Percentiles rank a stretch among this genome's conserved stretches.
Evolutionary conservation across 1,140 invertebrate genomes (phyloP).

Genomic region (Ylistrum balloti): DNA sequence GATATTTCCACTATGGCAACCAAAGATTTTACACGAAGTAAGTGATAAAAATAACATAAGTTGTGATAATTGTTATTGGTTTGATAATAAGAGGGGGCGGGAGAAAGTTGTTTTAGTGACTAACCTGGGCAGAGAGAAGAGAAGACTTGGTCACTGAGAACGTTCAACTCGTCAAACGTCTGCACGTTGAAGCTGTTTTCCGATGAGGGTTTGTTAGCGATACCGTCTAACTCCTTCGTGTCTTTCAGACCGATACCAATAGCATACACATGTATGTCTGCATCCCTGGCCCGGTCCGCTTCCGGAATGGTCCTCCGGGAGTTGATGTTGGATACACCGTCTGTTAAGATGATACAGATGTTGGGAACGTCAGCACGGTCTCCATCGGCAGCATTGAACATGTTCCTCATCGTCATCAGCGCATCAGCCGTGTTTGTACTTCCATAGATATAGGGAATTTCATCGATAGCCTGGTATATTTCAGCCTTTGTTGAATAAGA

Average conservation of each 20-base stretch:
- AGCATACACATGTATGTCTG: conserved; percentile 66
- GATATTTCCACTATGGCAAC: too few species aligned
- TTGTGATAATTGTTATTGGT: too few species aligned
- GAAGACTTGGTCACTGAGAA: conserved; percentile 53
- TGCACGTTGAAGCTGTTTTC: conserved; percentile 58
- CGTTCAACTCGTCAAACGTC: conserved; percentile 57
- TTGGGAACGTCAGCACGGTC: conserved; percentile 63
- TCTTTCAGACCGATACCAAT: conserved; percentile 64
- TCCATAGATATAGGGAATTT: conserved; percentile 57
- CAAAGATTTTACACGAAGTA: too few species aligned
- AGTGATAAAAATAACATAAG: too few species aligned
- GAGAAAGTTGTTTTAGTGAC: not conserved
- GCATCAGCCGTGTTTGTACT: conserved; percentile 64
- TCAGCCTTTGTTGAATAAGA: conserved; percentile 43
- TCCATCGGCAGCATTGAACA: conserved; percentile 63
- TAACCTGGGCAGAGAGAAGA: conserved; percentile 63
- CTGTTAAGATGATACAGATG: conserved; percentile 66
- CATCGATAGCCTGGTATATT: conserved; percentile 61
- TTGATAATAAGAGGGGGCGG: too few species aligned
- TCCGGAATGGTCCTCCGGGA: conserved; percentile 62
- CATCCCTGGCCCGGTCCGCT: conserved; percentile 53
- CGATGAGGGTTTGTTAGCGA: conserved; percentile 56
- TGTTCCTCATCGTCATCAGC: conserved; percentile 44
- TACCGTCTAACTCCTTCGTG: conserved; percentile 59
- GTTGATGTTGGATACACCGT: conserved; percentile 67